Percentiles rank a stretch among this genome's conserved stretches.
These are phyloP conservation scores for Galleria mellonella DNA, from an alignment of 1,140 invertebrate genomes.

Conservation along the genomic window DNA sequence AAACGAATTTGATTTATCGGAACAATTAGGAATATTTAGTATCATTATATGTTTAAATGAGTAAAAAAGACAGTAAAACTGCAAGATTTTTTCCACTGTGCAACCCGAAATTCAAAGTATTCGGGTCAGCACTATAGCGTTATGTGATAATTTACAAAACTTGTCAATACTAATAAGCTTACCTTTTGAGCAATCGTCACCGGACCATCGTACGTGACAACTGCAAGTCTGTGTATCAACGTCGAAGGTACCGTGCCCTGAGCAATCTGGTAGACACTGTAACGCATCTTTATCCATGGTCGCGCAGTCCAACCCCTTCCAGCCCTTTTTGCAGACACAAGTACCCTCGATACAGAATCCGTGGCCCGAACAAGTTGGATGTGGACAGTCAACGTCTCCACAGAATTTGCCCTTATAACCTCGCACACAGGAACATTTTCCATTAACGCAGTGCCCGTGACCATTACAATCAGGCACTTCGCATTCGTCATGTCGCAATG, in stretches of 20 bases:
- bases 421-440: slow-evolving; percentile 93
- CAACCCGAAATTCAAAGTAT: no score
- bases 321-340: slow-evolving; percentile 98
- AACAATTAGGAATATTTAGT: no score
- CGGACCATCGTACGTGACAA: slow-evolving; percentile 94
- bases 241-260: slow-evolving; percentile 95
- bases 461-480: slow-evolving; percentile 96
- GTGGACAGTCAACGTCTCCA: slow-evolving; percentile 94
- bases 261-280: slow-evolving; percentile 95
- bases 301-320: slow-evolving; percentile 94
- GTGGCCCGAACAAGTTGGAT: slow-evolving; percentile 95
- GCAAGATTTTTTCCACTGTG: no score
- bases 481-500: slow-evolving; percentile 92
- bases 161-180: slow-evolving; percentile 15
- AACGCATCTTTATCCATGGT: slow-evolving; percentile 94
- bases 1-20: no score
- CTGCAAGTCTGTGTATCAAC: slow-evolving; percentile 92
- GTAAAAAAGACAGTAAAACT: no score
- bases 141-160: neutral
- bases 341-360: slow-evolving; percentile 96
- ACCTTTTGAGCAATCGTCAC: slow-evolving; percentile 95
- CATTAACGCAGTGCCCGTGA: slow-evolving; percentile 95
- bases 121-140: no score
- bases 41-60: no score
- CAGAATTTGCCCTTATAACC: slow-evolving; percentile 96